Base-by-base conservation (phyloP, 2,888 invertebrate genomes). In the Buathra laborator region DNA sequence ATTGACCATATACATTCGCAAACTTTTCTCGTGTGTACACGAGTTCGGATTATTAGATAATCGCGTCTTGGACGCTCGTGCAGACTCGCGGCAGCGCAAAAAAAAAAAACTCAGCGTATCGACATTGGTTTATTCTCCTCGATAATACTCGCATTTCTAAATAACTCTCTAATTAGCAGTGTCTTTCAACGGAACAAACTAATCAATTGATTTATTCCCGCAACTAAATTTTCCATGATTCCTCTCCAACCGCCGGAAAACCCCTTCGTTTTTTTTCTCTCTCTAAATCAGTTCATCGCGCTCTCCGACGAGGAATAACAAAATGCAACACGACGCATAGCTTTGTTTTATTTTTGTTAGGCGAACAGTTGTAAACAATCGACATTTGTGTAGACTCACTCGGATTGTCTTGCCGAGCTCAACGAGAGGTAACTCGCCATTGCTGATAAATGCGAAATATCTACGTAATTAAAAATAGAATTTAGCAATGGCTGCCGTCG, bases 341-440 rank as follows among this genome's bases (percentile, higher is more conserved):
- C 2, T 53, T 16, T 53, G 0, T 53, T 16, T 53, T 19, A 9
- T 19, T 53, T 53, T 9, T 48, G 24, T 6, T n/a, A 0, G 16
- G 6, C 16, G 0, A n/a, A 51, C 53, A 19, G 19, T 24, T 24
- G 4, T 16, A 56, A 4, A 19, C 3, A 53, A 16, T 19, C 24
- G 56, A 24, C 19, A 3, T 56, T 19, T 12, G 10, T 56, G 19
- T 10, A 56, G 24, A 94, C 94, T 94, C 90, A 94, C 94, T 94
- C 94, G 44, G 94, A 94, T 71, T 94, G 93, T 85, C 93, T 92
- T 46, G 93, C 91, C n/a, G 94, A 94, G 81, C 92, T 90, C 88
- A 94, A 92, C 86, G 91, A 91, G 81, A 92, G 92, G 87, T 93
- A 93, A 87, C 91, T 93, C 85, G 94, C 94, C 94, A 94, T 94